Conservation (phyloP, 2,113 vertebrate genomes). For the Acinonyx jubatus region DNA sequence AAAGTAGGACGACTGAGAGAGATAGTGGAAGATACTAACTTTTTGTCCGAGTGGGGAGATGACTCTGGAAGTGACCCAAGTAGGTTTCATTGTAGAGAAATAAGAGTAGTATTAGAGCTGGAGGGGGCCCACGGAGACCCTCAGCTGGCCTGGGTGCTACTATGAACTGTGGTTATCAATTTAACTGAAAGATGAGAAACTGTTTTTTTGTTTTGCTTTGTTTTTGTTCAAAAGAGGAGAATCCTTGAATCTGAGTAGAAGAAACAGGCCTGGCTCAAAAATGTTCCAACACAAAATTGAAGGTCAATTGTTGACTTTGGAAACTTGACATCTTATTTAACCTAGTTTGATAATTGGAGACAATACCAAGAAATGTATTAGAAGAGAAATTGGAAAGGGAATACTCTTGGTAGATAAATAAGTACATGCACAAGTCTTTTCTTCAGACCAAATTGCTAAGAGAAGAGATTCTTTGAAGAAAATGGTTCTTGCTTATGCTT, state of each 20-base stretch:
- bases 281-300: background rate
- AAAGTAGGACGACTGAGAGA: background rate
- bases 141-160: background rate
- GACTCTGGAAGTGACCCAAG: background rate
- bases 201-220: too few species aligned
- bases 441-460: slow-evolving; percentile 9
- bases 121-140: background rate
- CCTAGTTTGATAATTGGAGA: background rate
- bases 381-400: slow-evolving; percentile 20
- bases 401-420: slow-evolving; percentile 12
- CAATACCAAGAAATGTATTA: slow-evolving; percentile 38
- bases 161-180: background rate
- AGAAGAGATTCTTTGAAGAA: background rate
- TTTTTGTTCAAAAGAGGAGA: background rate
- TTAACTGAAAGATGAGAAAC: background rate
- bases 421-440: background rate
- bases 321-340: background rate
- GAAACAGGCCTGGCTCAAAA: background rate
- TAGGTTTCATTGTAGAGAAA: slow-evolving; percentile 16
- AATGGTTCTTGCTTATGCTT: slow-evolving; percentile 39
- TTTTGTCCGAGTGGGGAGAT: background rate
- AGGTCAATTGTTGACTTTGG: background rate
- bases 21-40: background rate
- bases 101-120: background rate
- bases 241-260: background rate